Conservation (phyloP, 2,888 invertebrate species). For the Silvanus unidentatus region DNA sequence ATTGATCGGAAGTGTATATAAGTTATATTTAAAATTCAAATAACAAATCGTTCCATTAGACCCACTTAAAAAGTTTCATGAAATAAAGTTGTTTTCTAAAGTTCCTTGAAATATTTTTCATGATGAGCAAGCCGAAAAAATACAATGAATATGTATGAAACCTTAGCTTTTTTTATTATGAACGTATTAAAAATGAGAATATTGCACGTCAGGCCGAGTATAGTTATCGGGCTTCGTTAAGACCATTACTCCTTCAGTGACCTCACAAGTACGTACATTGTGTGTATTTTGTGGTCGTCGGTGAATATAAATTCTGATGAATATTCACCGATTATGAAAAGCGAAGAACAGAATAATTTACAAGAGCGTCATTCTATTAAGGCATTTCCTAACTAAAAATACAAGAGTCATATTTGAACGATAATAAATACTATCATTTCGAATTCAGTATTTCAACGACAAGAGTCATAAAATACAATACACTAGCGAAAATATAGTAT, state of each 20-base stretch:
- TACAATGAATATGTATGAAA: too few relatives aligned
- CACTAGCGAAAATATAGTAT: conserved; percentile 4
- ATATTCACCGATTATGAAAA: conserved; percentile 16
- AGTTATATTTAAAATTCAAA: too few relatives aligned
- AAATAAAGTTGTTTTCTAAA: too few relatives aligned
- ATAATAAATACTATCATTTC: conserved; percentile 13
- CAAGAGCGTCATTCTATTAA: conserved; percentile 16
- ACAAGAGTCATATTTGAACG: conserved; percentile 8
- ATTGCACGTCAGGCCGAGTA: too few relatives aligned
- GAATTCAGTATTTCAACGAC: conserved; percentile 11
- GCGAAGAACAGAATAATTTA: conserved; percentile 21
- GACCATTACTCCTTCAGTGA: background rate
- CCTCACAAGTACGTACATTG: background rate
- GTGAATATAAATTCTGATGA: conserved; percentile 22
- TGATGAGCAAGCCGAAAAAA: too few relatives aligned
- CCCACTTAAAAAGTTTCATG: too few relatives aligned
- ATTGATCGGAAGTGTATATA: too few relatives aligned
- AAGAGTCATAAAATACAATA: conserved; percentile 8
- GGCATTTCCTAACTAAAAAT: conserved; percentile 12
- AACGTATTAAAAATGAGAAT: too few relatives aligned
- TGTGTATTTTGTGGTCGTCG: conserved; percentile 8
- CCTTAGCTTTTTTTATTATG: too few relatives aligned
- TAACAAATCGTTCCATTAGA: too few relatives aligned
- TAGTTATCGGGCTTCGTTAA: too few relatives aligned
- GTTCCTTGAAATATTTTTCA: too few relatives aligned